Conservation (phyloP, 2,797 vertebrate genomes). For the Aulostomus chinensis region DNA sequence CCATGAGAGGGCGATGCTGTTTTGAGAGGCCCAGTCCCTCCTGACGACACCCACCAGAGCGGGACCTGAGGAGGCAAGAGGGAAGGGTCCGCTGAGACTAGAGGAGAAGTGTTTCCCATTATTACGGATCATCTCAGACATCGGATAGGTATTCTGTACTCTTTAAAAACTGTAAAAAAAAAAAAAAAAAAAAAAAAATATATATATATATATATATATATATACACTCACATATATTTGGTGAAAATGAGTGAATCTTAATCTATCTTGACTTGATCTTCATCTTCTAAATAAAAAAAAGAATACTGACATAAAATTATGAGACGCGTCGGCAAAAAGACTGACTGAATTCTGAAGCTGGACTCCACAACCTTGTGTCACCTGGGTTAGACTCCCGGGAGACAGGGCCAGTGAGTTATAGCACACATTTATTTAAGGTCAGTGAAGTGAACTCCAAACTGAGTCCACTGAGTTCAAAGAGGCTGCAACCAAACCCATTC, state of each 20-base stretch:
- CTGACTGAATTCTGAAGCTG: too few species aligned
- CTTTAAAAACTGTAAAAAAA: too few species aligned
- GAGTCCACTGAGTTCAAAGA: conserved; percentile 14
- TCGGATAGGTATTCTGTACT: too few species aligned
- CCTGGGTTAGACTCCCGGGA: conserved; percentile 8
- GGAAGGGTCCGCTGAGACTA: background rate
- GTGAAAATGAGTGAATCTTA: too few species aligned
- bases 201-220: too few species aligned
- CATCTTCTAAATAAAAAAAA: too few species aligned
- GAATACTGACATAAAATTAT: background rate
- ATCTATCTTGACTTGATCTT: too few species aligned
- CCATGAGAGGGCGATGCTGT: conserved; percentile 98
- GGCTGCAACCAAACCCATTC: too few species aligned
- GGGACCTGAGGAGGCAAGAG: conserved; percentile 85
- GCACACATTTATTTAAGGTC: conserved; percentile 24
- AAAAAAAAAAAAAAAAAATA: too few species aligned
- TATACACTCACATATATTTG: too few species aligned
- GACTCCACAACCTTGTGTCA: conserved; percentile 3
- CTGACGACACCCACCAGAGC: conserved; percentile 92
- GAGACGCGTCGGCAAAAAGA: conserved; percentile 19
- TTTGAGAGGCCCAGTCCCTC: conserved; percentile 95
- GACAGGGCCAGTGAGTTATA: conserved; percentile 23
- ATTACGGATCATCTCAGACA: too few species aligned
- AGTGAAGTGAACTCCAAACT: conserved; percentile 27
- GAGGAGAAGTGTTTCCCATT: too few species aligned